Percentiles rank a stretch among this genome's conserved stretches.
These are phyloP conservation scores for Gymnoscopelus braueri DNA, from an alignment of 2,797 vertebrate genomes.

Conservation along the genomic window DNA sequence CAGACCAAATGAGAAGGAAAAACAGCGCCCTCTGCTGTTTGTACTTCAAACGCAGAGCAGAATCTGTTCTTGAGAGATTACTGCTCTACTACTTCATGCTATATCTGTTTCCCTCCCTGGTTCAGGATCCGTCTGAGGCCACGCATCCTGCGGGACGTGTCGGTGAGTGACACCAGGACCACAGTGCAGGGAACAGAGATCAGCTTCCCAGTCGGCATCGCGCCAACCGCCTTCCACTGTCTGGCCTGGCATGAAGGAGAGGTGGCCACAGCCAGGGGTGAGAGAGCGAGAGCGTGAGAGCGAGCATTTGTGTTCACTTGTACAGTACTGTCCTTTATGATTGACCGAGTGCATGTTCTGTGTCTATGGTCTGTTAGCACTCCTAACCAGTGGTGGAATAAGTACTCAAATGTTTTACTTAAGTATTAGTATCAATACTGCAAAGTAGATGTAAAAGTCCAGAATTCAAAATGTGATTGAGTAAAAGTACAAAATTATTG, in stretches of 20 bases:
- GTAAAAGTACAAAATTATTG: too few species aligned
- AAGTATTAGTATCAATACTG: too few species aligned
- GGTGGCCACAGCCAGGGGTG: constrained; percentile 92
- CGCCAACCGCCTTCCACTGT: constrained; percentile 91
- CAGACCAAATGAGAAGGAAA: too few species aligned
- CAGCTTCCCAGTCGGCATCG: constrained; percentile 90
- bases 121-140: constrained; percentile 89
- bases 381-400: too few species aligned
- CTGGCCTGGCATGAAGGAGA: constrained; percentile 94
- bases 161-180: constrained; percentile 84
- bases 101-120: not conserved
- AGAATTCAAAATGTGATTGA: too few species aligned
- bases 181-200: constrained; percentile 89
- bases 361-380: too few species aligned
- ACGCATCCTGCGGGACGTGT: constrained; percentile 87
- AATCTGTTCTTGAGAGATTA: too few species aligned
- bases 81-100: not conserved
- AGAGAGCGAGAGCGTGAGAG: not conserved
- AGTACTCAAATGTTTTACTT: too few species aligned
- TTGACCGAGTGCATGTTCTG: too few species aligned
- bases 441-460: too few species aligned
- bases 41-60: too few species aligned
- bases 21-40: too few species aligned
- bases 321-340: not conserved
- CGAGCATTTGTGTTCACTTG: not conserved